A percentile compares a stretch with the other conserved stretches of the same genome.
phyloP scores from a whole-genome alignment of 2,888 invertebrate genomes.

The Tipula confusa region DNA sequence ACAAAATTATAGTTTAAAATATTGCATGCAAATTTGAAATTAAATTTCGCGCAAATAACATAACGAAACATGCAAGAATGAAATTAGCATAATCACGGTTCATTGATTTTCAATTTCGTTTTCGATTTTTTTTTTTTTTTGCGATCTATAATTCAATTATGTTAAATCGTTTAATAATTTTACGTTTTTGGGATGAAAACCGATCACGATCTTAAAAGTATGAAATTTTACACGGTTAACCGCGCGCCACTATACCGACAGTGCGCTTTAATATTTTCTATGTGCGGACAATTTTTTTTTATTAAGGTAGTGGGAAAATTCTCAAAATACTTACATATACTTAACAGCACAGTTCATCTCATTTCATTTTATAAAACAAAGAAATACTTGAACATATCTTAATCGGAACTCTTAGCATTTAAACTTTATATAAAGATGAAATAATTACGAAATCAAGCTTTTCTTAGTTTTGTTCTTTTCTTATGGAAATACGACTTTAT shows the following conservation, averaged over 20 bases:
- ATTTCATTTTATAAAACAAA: not conserved
- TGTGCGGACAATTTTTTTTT: not conserved
- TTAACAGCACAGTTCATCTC: not conserved
- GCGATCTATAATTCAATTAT: not conserved
- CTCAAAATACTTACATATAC: not conserved
- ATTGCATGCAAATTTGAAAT: not conserved
- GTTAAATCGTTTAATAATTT: not conserved
- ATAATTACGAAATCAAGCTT: not conserved
- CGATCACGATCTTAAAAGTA: not conserved
- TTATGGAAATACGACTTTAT: not conserved
- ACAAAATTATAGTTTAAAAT: not conserved
- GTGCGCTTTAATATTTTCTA: too few relatives aligned
- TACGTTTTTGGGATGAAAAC: not conserved
- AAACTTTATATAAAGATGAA: slow-evolving; percentile 25
- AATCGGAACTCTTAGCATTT: slow-evolving; percentile 25
- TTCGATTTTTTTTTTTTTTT: too few relatives aligned
- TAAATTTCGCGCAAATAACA: not conserved
- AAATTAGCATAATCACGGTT: not conserved
- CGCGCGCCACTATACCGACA: not conserved
- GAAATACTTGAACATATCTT: slow-evolving; percentile 15
- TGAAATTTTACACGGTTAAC: not conserved
- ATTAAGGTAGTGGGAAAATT: not conserved
- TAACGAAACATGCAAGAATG: not conserved
- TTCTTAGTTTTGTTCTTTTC: not conserved
- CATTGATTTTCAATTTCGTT: not conserved